Base-by-base conservation (phyloP, 1,140 invertebrate genomes). In the Ostrea edulis region DNA sequence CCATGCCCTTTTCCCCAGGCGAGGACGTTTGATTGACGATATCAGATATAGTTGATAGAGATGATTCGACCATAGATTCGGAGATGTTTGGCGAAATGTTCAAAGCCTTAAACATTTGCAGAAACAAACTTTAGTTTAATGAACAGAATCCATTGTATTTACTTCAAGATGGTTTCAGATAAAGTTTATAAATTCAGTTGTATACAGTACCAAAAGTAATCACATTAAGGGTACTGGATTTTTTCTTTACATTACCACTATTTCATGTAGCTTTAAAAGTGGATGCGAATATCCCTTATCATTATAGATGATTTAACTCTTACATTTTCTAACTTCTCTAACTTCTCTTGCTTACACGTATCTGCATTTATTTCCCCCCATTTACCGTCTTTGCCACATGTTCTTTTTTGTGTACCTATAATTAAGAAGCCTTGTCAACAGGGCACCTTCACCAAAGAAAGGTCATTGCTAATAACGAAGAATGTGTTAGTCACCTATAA, bases 261-360 rank as follows among this genome's bases (percentile, higher is more conserved):
- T n/a, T 14, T 20, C 8, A 62, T n/a, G 55, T 8, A 5, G 12
- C n/a, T 62, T 62, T 62, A n/a, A 14, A 5, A 62, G 12, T 62
- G 17, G 12, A 62, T 62, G 58, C 9, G 9, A 62, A 62, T 62
- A n/a, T 20, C 14, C 14, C 9, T n/a, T 62, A 20, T 58, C 55
- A 62, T 62, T 14, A 62, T 20, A 8, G 17, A 5, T 62, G 17
- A 44, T 44, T 44, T 44, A 5, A 44, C 4, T 7, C 55, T 35
- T 77, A 77, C 68, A 29, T 77, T 77, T 77, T 77, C 68, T 14
- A 77, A 11, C 25, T 77, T 77, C 14, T 77, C 68, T 29, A 77
- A 25, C 25, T 77, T 25, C 29, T 35, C 68, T 14, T 29, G 22
- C 29, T 77, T 77, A 29, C 68, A 77, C 2, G 14, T 25, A 77